Evolutionary conservation across 2,797 vertebrate species (phyloP), one percentile per base, ranked within the genome.

Genomic region (Diplodus sargus): DNA sequence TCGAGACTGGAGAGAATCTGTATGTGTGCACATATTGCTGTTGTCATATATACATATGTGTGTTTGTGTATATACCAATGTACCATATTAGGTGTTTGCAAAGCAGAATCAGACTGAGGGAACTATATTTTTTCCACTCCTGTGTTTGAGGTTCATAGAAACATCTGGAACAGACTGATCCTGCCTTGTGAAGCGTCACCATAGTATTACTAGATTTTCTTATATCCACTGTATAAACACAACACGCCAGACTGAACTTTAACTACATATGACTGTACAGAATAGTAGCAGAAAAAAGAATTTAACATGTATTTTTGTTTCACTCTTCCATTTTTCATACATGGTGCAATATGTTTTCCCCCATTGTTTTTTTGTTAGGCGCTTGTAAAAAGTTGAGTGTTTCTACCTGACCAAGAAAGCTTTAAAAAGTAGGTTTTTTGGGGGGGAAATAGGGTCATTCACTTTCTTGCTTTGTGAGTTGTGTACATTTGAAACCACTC

Each of bases 1-100:
- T 95, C 92, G 73, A 90, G 88, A 92, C 85, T 88, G 90, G 81
- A 90, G 85, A 70, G 74, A 83, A 83, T 86, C 82, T 82, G 85
- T 85, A 60, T 78, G 87, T 87, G 86, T 81, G 75, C 66, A 85
- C 87, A 85, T 83, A 64, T 86, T 81, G 76, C 78, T 63, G 73
- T 81, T 23, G 64, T 84, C 78, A 82, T 83, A 80, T 88, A 76
- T 76, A 70, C 82, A 81, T 73, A 20, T 28, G 25, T 86, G 86
- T 92, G 78, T 89, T 80, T 83, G 82, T 90, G 80, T 84, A 81
- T 69, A 87, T 85, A 85, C 82, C 52, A 78, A 53, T 86, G 90
- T 85, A 91, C 59, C 70, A 86, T 77, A 73, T 53, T 54, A 57
- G 81, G 69, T 15, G 76, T 87, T 73, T 13, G 15, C 86, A 58